Base-by-base conservation (phyloP, 2,797 vertebrate species). In the Sylvilagus floridanus region DNA sequence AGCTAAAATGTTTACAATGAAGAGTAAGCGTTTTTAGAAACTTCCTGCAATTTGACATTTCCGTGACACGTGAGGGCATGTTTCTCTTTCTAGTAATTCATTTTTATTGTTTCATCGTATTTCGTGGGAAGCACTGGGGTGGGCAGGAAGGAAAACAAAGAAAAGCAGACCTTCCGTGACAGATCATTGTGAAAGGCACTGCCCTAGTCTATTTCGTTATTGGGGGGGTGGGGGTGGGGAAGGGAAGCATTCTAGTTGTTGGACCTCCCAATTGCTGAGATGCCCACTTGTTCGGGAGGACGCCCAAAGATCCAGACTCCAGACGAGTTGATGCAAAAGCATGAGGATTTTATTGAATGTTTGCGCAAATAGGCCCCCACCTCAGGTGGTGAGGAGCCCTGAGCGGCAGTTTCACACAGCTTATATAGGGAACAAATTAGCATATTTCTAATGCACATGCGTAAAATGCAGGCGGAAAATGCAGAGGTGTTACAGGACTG, bases 51-150 rank as follows among this genome's bases (percentile, higher is more conserved):
- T 54, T 78, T 81, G 62, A 83, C 11, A 42, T 42, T 21, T 42
- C 22, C 60, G 17, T 71, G 84, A 50, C 30, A 73, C 83, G 28
- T 28, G 65, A 65, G 75, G 54, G 5, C 37, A 16, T 10, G 75
- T 57, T 71, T 24, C 14, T 76, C 84, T 95, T 79, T 42, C 73
- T 86, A 35, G 19, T 52, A 76, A 82, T 65, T 86, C 7, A 22
- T 66, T 95, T 69, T 71, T 85, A 47, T n/a, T 91, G 60, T 75
- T 65, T 72, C 71, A 82, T 30, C 89, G 4, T 28, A 63, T 81
- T 83, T 94, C 86, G 87, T 10, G 52, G 42, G 60, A 92, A 83
- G 35, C 60, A 42, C n/a, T 47, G 71, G 71, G 22, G 0, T 2
- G 37, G 54, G 82, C 47, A 86, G 82, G 73, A 76, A 57, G 62